Conservation (phyloP, 1,140 invertebrate genomes). For the Neodiprion lecontei region DNA sequence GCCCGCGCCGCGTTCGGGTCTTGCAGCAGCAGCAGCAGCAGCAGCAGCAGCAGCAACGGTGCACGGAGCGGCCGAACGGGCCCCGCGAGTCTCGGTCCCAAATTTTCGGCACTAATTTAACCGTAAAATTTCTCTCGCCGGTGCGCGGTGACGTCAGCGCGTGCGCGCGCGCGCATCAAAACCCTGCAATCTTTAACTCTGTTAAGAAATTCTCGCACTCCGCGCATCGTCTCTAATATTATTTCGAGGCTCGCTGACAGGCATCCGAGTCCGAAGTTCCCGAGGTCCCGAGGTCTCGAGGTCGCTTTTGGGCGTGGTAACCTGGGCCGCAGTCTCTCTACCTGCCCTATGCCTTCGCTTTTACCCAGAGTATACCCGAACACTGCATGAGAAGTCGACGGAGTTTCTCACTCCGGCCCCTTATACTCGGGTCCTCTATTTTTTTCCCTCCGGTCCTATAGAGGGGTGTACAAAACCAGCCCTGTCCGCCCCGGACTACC, state of each 20-base stretch:
- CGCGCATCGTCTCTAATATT: too few species aligned
- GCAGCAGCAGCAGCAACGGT: slow-evolving; percentile 14
- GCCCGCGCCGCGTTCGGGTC: neutral
- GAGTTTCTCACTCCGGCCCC: neutral
- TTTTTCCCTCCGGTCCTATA: neutral
- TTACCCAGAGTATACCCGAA: neutral
- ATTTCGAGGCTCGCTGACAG: neutral
- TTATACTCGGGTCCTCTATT: neutral
- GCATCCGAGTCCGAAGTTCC: neutral
- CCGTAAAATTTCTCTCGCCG: neutral
- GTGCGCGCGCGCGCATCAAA: too few species aligned
- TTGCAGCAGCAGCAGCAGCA: neutral
- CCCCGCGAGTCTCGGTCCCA: neutral
- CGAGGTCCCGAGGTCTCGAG: neutral
- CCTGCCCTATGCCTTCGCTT: neutral
- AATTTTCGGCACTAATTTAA: slow-evolving; percentile 19
- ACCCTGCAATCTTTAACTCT: too few species aligned
- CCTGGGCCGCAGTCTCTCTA: neutral
- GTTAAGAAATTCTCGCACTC: too few species aligned
- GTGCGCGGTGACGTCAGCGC: too few species aligned
- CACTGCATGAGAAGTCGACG: neutral
- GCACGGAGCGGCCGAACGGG: slow-evolving; percentile 11
- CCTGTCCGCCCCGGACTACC: neutral
- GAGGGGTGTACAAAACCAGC: neutral
- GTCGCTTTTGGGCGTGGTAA: slow-evolving; percentile 1